phyloP scores from a whole-genome alignment of 1,140 invertebrate genomes.

The Laodelphax striatellus region DNA sequence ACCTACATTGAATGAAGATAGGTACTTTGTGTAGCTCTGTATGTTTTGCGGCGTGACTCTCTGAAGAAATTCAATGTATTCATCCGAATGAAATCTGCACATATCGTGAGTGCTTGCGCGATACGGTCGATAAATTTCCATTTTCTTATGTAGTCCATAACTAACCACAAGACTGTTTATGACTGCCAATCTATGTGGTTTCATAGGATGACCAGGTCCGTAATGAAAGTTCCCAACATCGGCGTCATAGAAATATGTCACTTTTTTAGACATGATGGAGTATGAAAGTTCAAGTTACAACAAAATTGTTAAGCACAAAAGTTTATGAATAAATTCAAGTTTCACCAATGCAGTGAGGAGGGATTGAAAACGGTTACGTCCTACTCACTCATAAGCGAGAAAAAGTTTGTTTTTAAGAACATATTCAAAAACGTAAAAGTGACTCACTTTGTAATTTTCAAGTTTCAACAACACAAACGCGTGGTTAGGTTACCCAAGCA shows the following conservation, averaged over 20 bases:
- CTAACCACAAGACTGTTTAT: constrained; percentile 92
- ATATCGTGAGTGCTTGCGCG: constrained; percentile 90
- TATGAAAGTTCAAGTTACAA: no score
- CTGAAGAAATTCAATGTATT: constrained; percentile 96
- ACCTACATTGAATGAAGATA: constrained; percentile 93
- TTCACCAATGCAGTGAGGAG: no score
- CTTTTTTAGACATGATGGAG: constrained; percentile 33
- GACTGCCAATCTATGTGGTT: constrained; percentile 88
- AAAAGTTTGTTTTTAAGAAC: no score
- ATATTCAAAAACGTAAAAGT: no score
- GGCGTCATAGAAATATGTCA: constrained; percentile 90
- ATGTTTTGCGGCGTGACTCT: constrained; percentile 92
- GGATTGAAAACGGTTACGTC: no score
- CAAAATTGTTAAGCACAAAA: no score
- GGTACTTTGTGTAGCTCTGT: constrained; percentile 83
- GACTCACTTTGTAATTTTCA: no score
- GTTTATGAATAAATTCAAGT: no score
- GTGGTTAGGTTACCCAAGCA: no score
- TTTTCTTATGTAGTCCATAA: constrained; percentile 92
- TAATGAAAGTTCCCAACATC: constrained; percentile 96
- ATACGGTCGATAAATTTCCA: constrained; percentile 92
- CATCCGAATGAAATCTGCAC: constrained; percentile 95
- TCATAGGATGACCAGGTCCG: constrained; percentile 95
- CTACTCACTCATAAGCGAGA: no score
- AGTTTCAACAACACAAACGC: no score